These are phyloP conservation scores for Linhomoeus sp. DNA, from an alignment of 2,888 invertebrate species.

Conservation along the genomic window DNA sequence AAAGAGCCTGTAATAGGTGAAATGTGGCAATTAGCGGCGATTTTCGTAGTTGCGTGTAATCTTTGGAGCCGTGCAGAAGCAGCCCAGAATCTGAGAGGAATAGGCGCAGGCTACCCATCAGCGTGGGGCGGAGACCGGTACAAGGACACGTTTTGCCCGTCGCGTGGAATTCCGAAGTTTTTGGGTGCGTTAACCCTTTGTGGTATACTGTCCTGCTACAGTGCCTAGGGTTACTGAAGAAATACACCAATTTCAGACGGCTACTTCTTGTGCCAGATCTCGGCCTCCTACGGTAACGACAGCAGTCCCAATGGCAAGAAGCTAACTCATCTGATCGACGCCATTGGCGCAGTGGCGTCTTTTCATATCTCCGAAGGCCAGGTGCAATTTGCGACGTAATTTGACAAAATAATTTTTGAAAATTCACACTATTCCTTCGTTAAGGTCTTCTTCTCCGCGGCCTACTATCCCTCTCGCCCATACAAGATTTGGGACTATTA, in stretches of 20 bases:
- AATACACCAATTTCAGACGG: slow-evolving; percentile 13
- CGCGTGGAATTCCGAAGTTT: background rate
- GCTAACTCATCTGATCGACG: slow-evolving; percentile 26
- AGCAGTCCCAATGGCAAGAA: slow-evolving; percentile 19
- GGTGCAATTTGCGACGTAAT: slow-evolving; percentile 3
- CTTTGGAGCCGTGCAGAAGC: background rate
- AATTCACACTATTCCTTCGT: background rate
- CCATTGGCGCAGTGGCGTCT: slow-evolving; percentile 23
- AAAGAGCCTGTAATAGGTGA: too few species aligned
- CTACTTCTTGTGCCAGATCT: slow-evolving; percentile 25
- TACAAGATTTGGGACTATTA: slow-evolving; percentile 28
- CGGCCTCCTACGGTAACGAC: slow-evolving; percentile 22
- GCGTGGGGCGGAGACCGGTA: slow-evolving; percentile 6
- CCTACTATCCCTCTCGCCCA: slow-evolving; percentile 24
- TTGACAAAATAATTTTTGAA: background rate
- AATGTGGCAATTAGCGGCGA: too few species aligned
- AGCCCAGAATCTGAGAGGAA: background rate
- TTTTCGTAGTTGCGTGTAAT: too few species aligned
- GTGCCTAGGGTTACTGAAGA: background rate
- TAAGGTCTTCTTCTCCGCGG: slow-evolving; percentile 22
- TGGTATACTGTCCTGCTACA: background rate
- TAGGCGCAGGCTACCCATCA: background rate
- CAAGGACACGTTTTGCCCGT: background rate
- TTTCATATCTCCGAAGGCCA: slow-evolving; percentile 23
- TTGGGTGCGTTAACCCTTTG: background rate